Conservation (phyloP, 2,888 invertebrate species). For the Eupithecia exiguata region DNA sequence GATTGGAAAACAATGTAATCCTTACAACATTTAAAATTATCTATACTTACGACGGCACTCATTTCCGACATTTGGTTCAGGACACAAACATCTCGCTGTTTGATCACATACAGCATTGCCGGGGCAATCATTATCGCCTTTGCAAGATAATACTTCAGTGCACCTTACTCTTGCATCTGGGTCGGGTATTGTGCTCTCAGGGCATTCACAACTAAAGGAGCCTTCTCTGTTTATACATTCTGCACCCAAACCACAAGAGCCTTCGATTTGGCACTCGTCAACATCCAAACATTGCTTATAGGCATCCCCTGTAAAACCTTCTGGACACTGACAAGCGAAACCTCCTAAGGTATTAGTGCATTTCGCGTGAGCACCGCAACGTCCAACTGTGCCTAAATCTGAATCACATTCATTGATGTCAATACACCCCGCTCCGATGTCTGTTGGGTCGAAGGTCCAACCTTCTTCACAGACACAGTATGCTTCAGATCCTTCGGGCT, state of each 20-base stretch:
- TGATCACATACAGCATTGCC: conserved; percentile 94
- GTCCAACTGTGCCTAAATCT: conserved; percentile 89
- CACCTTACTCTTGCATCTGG: conserved; percentile 93
- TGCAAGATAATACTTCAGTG: conserved; percentile 91
- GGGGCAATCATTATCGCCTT: conserved; percentile 90
- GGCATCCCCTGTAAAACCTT: conserved; percentile 94
- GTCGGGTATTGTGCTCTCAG: conserved; percentile 91
- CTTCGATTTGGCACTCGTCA: conserved; percentile 90
- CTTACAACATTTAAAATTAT: not conserved
- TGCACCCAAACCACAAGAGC: conserved; percentile 91
- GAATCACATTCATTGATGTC: conserved; percentile 96
- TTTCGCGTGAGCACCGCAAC: conserved; percentile 92
- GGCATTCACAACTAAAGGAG: conserved; percentile 91
- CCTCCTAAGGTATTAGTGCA: conserved; percentile 92
- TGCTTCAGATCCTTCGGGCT: conserved; percentile 93
- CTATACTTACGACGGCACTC: conserved; percentile 93
- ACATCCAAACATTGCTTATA: conserved; percentile 91
- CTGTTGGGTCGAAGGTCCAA: conserved; percentile 95
- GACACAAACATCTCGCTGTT: conserved; percentile 91
- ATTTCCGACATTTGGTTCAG: conserved; percentile 95
- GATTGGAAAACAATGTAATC: not conserved
- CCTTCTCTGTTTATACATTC: conserved; percentile 91
- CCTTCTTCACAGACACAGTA: conserved; percentile 97
- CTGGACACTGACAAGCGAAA: conserved; percentile 91
- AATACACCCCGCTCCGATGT: conserved; percentile 94